Evolutionary conservation across 2,888 invertebrate species (phyloP), one percentile per base, ranked within the genome.

Genomic region (Lasioglossum marginatum): DNA sequence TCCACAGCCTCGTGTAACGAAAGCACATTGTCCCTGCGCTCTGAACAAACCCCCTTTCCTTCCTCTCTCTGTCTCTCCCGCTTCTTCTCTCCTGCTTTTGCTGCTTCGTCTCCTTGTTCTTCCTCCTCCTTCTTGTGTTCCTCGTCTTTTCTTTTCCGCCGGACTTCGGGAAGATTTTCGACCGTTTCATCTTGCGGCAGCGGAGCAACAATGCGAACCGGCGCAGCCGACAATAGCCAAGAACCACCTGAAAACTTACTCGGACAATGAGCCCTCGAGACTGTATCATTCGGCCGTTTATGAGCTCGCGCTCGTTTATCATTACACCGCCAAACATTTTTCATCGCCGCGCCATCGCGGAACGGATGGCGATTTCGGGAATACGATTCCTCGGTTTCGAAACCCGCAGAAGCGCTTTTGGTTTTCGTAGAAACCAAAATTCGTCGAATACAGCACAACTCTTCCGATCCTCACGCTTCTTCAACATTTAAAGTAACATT

Each of bases 271-370:
- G 91, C 88, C 81, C 85, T 85, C 84, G 34, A 4, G 93, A 93
- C 93, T 94, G 93, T 94, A 94, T 94, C 94, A 94, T 94, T 94
- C 91, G 92, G 91, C 91, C 93, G 93, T 94, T 94, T 93, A 93
- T 92, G 92, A 93, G 90, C 91, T 91, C 86, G 90, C 88, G 92
- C 90, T 94, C 94, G 93, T 94, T 94, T 92, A 94, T 94, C 94
- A 94, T 94, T 92, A 87, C 81, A 75, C 90, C 87, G 63, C 82
- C 85, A 74, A 81, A 88, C 91, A 93, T 93, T 94, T 94, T 93
- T 94, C 93, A 93, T 92, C 92, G 84, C 60, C 27, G 27, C 48
- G 87, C 72, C 88, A 76, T 10, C 66, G 75, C 85, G 79, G 85
- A 85, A 87, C 83, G 81, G 78, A n/a, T 72, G 80, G 52, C 80